A percentile compares a stretch with the other conserved stretches of the same genome.
phyloP scores from a whole-genome alignment of 2,888 invertebrate genomes.

The Drosophila greeni region DNA sequence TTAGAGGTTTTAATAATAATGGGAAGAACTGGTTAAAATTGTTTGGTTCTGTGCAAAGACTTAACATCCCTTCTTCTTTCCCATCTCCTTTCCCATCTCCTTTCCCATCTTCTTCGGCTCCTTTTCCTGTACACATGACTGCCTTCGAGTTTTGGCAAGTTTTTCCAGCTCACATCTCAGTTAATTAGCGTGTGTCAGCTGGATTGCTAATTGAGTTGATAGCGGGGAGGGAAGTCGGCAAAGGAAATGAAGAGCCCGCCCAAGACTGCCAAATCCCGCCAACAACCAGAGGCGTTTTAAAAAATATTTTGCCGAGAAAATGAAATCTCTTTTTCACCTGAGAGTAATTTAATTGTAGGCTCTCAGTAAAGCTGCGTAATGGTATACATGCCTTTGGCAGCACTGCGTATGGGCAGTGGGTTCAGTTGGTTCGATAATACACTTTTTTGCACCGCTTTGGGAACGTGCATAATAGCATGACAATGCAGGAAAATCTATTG shows the following conservation, averaged over 20 bases:
- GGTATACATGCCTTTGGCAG: slow-evolving; percentile 50
- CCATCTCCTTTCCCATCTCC: slow-evolving; percentile 4
- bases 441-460: slow-evolving; percentile 40
- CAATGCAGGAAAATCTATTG: slow-evolving; percentile 42
- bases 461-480: slow-evolving; percentile 47
- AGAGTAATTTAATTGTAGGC: slow-evolving; percentile 20
- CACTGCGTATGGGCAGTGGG: slow-evolving; percentile 43
- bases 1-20: too few species aligned
- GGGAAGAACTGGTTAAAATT: neutral
- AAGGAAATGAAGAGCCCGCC: slow-evolving; percentile 10
- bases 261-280: slow-evolving; percentile 1
- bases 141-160: slow-evolving; percentile 47
- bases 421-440: slow-evolving; percentile 33
- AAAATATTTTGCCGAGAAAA: neutral
- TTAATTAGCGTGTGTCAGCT: slow-evolving; percentile 67
- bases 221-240: slow-evolving; percentile 5
- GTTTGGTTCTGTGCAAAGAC: slow-evolving; percentile 11
- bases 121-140: slow-evolving; percentile 11
- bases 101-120: slow-evolving; percentile 3
- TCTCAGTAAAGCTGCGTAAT: slow-evolving; percentile 39
- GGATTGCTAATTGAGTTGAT: slow-evolving; percentile 68
- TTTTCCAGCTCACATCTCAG: slow-evolving; percentile 55
- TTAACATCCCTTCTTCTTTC: neutral
- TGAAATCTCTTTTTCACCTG: slow-evolving; percentile 1
- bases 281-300: neutral